Percentiles rank a stretch among this genome's conserved stretches.
Conservation (phyloP, 2,888 invertebrate genomes). For the Epinotia brunnichana region DNA sequence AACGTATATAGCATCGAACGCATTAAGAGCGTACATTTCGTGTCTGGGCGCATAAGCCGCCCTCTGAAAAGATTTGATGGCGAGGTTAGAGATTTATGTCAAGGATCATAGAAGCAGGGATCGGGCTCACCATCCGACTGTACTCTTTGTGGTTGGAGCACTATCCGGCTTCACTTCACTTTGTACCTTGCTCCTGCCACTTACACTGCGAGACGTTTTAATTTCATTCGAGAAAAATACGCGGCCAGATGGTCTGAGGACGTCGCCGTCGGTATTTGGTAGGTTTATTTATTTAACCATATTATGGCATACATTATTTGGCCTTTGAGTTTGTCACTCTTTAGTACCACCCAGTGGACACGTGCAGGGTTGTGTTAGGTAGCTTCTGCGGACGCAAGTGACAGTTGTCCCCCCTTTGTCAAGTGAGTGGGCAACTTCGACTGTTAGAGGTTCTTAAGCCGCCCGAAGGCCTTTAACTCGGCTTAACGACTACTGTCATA, state of each 20-base stretch:
- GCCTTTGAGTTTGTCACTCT: too few species aligned
- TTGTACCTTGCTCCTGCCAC: conserved; percentile 78
- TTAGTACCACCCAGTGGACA: too few species aligned
- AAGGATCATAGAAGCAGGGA: conserved; percentile 81
- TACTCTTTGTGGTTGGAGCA: conserved; percentile 81
- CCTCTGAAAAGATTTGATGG: conserved; percentile 82
- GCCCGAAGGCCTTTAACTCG: too few species aligned
- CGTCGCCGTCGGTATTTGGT: too few species aligned
- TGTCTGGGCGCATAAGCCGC: conserved; percentile 77
- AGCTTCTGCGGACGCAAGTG: too few species aligned
- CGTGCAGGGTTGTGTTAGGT: too few species aligned
- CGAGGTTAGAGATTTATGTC: conserved; percentile 83
- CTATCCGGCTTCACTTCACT: conserved; percentile 81
- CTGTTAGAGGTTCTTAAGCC: too few species aligned
- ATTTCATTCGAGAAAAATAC: conserved; percentile 76
- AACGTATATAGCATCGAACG: conserved; percentile 65
- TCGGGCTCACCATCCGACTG: conserved; percentile 80
- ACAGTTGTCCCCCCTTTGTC: too few species aligned
- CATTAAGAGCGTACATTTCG: conserved; percentile 76
- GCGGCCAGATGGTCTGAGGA: conserved; percentile 55
- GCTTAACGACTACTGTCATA: too few species aligned
- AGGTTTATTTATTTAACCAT: too few species aligned
- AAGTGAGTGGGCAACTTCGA: too few species aligned
- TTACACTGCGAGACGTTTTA: conserved; percentile 80
- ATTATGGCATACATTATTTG: too few species aligned